Evolutionary conservation across 2,888 invertebrate species (phyloP), one percentile per base, ranked within the genome.

Genomic region (Hypena proboscidalis): DNA sequence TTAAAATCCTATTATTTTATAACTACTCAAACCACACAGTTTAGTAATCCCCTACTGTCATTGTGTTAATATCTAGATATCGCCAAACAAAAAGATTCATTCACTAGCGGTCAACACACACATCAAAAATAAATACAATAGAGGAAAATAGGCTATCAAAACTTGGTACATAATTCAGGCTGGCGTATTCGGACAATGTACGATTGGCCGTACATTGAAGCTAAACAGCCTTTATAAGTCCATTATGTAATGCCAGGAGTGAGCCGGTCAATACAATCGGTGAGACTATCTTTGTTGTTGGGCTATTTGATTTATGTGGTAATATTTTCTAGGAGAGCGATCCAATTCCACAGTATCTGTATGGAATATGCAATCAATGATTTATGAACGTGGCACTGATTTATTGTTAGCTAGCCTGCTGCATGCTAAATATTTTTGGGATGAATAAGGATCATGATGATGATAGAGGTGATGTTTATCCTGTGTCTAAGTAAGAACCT

Each of bases 171-270:
- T 80, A 80, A 81, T 74, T 82, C 80, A 80, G 69, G 53, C 41
- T 53, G 47, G 58, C 70, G 54, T 69, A 60, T 66, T 54, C 45
- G 41, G 46, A 54, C 63, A 70, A 64, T 75, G 72, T 70, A 68
- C 66, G 60, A 74, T 70, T 60, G 59, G 51, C 55, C 64, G 59
- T 68, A 69, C 62, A 76, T 80, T 80, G 74, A 75, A 76, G 72
- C 78, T 78, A 74, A 83, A 77, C 72, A 78, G 77, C 70, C 73
- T 78, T 82, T 81, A 70, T 74, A 77, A 76, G 72, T 67, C 79
- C 67, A 78, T 83, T 84, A 80, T 74, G 67, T 73, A 80, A 77
- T 74, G 72, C 70, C 63, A 73, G 50, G 64, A 74, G 73, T 66
- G 67, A 67, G 70, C 68, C 62, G 69, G 68, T 63, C 74, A 68